phyloP scores from a whole-genome alignment of 2,113 vertebrate species.

The Cacatua alba region DNA sequence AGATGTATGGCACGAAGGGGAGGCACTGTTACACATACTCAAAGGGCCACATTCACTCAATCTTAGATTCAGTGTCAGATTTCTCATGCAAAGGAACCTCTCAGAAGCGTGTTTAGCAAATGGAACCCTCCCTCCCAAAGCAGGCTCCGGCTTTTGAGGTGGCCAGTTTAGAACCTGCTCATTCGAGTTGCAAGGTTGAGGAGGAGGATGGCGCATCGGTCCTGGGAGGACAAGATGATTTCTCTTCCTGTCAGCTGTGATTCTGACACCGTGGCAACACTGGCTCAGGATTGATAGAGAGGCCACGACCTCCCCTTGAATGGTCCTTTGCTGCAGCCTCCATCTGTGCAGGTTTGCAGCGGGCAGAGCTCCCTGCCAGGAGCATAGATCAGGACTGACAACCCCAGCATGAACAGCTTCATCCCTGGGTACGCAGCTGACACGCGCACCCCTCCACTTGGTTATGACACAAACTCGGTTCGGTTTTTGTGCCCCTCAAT shows the following conservation, averaged over 20 bases:
- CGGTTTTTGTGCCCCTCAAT: neutral
- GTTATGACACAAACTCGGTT: neutral
- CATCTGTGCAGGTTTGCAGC: neutral
- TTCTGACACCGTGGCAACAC: conserved; percentile 22
- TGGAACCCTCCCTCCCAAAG: neutral
- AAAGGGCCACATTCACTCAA: neutral
- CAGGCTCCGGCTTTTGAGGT: neutral
- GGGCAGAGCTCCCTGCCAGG: conserved; percentile 3
- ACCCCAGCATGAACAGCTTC: neutral
- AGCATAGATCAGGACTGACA: neutral
- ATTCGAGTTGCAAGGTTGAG: conserved; percentile 35
- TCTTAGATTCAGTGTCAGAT: neutral
- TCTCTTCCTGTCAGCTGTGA: conserved; percentile 37
- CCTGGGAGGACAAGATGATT: conserved; percentile 34
- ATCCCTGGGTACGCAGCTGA: neutral
- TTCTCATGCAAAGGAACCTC: neutral
- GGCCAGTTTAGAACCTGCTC: neutral
- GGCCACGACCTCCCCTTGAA: conserved; percentile 36
- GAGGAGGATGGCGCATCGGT: conserved; percentile 29
- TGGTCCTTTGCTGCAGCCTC: neutral
- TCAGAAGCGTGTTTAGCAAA: neutral
- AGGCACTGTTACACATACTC: neutral
- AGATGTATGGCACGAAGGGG: neutral
- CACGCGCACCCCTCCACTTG: neutral
- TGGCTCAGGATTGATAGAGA: conserved; percentile 18